Percentiles rank a stretch among this genome's conserved stretches.
phyloP scores from a whole-genome alignment of 2,797 vertebrate genomes.

The Bovichtus diacanthus region DNA sequence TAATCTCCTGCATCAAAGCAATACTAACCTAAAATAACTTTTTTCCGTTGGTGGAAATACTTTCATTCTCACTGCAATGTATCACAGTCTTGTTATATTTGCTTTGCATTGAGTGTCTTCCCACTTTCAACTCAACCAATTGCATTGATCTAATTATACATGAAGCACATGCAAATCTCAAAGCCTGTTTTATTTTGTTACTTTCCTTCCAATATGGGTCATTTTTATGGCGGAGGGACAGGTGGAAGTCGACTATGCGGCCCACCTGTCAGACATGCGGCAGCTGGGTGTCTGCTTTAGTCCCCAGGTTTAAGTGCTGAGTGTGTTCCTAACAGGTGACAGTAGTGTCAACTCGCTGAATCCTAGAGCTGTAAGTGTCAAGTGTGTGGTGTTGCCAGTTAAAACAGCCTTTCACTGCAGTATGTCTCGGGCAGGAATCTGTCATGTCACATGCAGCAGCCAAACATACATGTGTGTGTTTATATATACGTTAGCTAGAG shows the following conservation, averaged over 20 bases:
- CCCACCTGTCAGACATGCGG: constrained; percentile 64
- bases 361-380: constrained; percentile 51
- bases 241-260: constrained; percentile 44
- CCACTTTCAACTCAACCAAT: not conserved
- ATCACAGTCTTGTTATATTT: constrained; percentile 10
- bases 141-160: not conserved
- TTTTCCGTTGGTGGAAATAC: not conserved
- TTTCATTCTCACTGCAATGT: not conserved
- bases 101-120: not conserved
- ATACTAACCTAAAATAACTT: not conserved
- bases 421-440: constrained; percentile 41
- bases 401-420: constrained; percentile 57
- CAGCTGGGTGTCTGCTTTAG: constrained; percentile 69
- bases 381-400: constrained; percentile 47
- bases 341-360: constrained; percentile 54
- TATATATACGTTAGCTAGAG: constrained; percentile 24
- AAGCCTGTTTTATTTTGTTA: constrained; percentile 11
- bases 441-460: constrained; percentile 26
- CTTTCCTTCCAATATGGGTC: constrained; percentile 20
- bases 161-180: not conserved
- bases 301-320: constrained; percentile 49
- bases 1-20: not conserved
- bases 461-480: constrained; percentile 30
- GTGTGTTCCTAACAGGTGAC: constrained; percentile 73
- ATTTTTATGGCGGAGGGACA: constrained; percentile 53